Evolutionary conservation across 2,113 vertebrate species (phyloP).

Genomic region (Panthera uncia): DNA sequence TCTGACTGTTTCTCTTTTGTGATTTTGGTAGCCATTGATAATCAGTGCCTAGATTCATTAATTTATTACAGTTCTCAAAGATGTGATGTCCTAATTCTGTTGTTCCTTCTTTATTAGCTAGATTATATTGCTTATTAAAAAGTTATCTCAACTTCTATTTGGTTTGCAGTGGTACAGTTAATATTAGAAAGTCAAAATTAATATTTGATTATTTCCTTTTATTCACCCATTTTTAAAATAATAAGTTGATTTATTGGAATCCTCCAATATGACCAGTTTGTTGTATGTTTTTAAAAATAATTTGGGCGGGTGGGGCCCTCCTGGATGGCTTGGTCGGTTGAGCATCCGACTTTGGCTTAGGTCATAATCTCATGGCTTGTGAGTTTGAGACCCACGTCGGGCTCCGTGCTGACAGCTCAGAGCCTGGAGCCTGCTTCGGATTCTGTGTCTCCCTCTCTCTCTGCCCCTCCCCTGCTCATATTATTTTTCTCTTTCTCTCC

Average conservation of each 20-base stretch:
- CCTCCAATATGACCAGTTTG: background rate
- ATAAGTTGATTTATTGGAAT: background rate
- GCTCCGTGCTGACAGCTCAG: too few species aligned
- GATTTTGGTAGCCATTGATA: background rate
- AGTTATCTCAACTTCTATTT: background rate
- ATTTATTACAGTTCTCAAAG: background rate
- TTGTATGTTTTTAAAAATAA: too few species aligned
- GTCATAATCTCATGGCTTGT: too few species aligned
- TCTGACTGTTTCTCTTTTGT: background rate
- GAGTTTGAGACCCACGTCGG: too few species aligned
- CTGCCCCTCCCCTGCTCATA: too few species aligned
- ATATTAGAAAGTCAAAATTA: background rate
- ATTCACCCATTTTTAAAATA: conserved; percentile 18
- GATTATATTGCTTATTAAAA: background rate
- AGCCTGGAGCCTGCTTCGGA: too few species aligned
- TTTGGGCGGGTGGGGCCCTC: too few species aligned
- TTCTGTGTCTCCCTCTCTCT: too few species aligned
- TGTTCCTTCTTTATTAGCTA: background rate
- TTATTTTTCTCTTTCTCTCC: too few species aligned
- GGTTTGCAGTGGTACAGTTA: background rate
- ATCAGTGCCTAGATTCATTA: background rate
- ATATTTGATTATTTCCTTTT: background rate
- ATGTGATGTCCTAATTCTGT: background rate
- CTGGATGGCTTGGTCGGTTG: too few species aligned
- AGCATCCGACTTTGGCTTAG: too few species aligned